These are phyloP conservation scores for Dioctria rufipes DNA, from an alignment of 2,888 invertebrate genomes.

Conservation along the genomic window DNA sequence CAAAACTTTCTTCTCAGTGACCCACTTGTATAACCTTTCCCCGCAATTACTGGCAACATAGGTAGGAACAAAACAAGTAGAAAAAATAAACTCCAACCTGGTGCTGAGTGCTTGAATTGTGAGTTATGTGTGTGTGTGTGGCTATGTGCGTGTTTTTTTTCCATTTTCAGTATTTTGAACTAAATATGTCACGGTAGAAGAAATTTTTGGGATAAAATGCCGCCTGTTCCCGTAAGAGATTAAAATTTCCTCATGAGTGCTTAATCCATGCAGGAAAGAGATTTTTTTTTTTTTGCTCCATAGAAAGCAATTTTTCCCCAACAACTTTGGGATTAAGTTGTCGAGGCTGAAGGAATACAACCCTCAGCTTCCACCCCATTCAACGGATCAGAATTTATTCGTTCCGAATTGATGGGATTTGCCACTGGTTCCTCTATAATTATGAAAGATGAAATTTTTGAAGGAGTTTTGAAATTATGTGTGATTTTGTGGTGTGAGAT, in stretches of 20 bases:
- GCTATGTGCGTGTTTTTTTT: background rate
- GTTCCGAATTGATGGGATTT: constrained; percentile 6
- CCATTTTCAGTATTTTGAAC: constrained; percentile 21
- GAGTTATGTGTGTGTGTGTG: background rate
- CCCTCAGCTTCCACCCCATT: constrained; percentile 7
- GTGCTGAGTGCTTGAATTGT: constrained; percentile 31
- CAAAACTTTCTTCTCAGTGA: constrained; percentile 48
- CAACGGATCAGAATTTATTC: constrained; percentile 9
- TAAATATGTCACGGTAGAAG: constrained; percentile 45
- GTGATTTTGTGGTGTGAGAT: no score
- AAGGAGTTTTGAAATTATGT: no score
- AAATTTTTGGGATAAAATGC: constrained; percentile 26
- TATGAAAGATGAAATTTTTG: background rate
- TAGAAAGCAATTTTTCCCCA: constrained; percentile 18
- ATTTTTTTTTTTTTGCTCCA: background rate
- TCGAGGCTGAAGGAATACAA: constrained; percentile 8
- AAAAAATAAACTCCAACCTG: background rate
- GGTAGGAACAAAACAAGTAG: constrained; percentile 29
- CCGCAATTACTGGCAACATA: constrained; percentile 11
- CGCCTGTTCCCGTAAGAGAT: constrained; percentile 39
- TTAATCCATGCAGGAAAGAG: constrained; percentile 38
- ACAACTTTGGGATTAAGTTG: constrained; percentile 9
- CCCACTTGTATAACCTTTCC: constrained; percentile 47
- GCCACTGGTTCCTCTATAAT: background rate
- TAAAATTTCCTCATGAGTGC: constrained; percentile 51